phyloP scores from a whole-genome alignment of 2,888 invertebrate genomes.

The Dinocampus coccinellae region DNA sequence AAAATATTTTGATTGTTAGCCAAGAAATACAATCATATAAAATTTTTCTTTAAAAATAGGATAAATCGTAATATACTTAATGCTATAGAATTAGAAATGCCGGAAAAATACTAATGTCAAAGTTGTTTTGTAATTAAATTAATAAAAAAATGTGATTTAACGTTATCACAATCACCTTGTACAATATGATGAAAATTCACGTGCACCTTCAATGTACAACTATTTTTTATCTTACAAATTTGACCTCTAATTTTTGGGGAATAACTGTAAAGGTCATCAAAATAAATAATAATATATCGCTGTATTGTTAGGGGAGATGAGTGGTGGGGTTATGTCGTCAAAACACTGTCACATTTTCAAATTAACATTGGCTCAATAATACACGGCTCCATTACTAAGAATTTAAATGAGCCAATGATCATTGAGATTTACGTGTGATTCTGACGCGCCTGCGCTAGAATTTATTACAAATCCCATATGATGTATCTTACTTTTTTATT shows the following conservation, averaged over 20 bases:
- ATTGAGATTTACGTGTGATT: not conserved
- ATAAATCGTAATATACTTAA: not conserved
- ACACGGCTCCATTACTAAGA: not conserved
- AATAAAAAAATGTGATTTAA: too few species aligned
- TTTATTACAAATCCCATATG: too few species aligned
- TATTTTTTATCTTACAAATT: constrained; percentile 40
- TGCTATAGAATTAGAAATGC: too few species aligned
- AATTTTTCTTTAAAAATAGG: not conserved
- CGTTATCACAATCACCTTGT: not conserved
- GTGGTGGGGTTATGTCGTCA: constrained; percentile 17
- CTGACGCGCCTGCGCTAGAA: too few species aligned
- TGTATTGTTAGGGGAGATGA: not conserved
- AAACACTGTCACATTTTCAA: not conserved
- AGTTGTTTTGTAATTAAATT: not conserved
- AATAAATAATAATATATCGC: constrained; percentile 36
- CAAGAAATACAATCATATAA: not conserved
- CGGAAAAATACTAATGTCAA: not conserved
- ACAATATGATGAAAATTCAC: not conserved
- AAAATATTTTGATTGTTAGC: not conserved
- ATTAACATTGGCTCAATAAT: constrained; percentile 16
- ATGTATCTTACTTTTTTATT: too few species aligned
- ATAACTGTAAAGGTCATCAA: constrained; percentile 57
- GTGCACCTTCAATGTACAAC: not conserved
- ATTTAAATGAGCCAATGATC: constrained; percentile 26
- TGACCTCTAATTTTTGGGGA: constrained; percentile 58